Evolutionary conservation across 64 coral and sea anemone species (phyloP), one percentile per base, ranked within the genome.

Genomic region (Pachyseris speciosa): DNA sequence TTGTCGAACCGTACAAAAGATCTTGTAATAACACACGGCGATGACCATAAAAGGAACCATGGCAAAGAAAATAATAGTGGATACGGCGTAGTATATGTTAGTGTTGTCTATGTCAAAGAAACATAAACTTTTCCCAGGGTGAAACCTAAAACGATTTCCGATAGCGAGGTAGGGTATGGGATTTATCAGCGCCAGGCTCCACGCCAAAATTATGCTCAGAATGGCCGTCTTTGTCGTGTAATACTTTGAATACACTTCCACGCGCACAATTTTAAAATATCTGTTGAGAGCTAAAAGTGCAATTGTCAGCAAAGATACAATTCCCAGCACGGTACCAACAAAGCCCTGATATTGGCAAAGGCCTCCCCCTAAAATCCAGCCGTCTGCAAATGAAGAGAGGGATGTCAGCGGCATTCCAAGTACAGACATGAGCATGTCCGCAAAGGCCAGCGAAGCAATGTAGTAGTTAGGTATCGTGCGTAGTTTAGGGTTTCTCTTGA

Each of bases 381-480:
- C 84, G 28, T 71, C 83, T 33, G 83, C 40, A 4, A 86, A 25
- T 28, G 57, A 30, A 37, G 67, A 31, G 17, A 70, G 83, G 2
- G 75, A 19, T 2, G 80, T 92, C 15, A 92, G 73, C 36, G 90
- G 90, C 90, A 92, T 92, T n/a, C 64, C 80, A 20, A 77, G 34
- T 1, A 83, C 36, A 1, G 80, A 81, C 90, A 86, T 92, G 17
- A 92, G 48, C 31, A 92, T 60, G 17, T 92, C 90, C 27, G 90
- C 50, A 7, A 64, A 38, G 22, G 90, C 83, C 31, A 92, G 32
- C 11, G 90, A 92, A n/a, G 73, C 52, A 34, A 92, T 84, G 83
- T 86, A 92, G 41, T 92, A 92, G 70, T 92, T 92, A n/a, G 83
- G 80, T 26, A 61, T 85, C 7, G 83, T 92, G 20, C 70, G 90